Evolutionary conservation across 2,113 vertebrate genomes (phyloP).

Genomic region (Todiramphus chloris): DNA sequence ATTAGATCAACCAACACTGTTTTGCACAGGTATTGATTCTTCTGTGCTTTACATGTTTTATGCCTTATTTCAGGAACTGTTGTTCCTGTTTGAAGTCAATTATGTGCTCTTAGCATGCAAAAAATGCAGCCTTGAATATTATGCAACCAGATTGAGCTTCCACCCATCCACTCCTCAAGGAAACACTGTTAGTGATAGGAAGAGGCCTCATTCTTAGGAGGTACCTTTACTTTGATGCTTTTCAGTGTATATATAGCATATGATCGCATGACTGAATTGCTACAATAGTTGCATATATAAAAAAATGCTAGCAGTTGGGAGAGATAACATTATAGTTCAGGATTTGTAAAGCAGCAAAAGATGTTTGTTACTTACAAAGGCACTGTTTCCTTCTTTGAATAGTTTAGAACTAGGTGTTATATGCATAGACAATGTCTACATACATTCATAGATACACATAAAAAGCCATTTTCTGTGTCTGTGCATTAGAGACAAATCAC

Average conservation of each 20-base stretch:
- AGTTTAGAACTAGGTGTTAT: background rate
- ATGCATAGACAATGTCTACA: no score
- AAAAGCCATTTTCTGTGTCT: background rate
- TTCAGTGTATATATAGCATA: background rate
- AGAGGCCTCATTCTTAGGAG: background rate
- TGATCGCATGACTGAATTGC: background rate
- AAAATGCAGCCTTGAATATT: background rate
- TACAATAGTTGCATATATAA: background rate
- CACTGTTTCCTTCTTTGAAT: background rate
- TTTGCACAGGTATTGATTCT: background rate
- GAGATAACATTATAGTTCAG: background rate
- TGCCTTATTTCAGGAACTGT: background rate
- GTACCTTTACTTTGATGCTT: background rate
- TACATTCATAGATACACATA: background rate
- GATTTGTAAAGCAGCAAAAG: background rate
- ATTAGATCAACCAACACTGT: background rate
- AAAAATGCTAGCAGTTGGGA: background rate
- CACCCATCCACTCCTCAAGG: background rate
- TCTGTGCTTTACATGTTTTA: background rate
- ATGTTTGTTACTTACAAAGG: background rate
- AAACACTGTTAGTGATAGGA: background rate
- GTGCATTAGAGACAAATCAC: background rate
- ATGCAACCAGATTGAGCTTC: background rate
- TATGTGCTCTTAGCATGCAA: background rate
- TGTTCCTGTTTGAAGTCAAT: background rate